phyloP scores from a whole-genome alignment of 37 sponge, comb jelly and placozoan genomes.

The Dysidea cf. avara region DNA sequence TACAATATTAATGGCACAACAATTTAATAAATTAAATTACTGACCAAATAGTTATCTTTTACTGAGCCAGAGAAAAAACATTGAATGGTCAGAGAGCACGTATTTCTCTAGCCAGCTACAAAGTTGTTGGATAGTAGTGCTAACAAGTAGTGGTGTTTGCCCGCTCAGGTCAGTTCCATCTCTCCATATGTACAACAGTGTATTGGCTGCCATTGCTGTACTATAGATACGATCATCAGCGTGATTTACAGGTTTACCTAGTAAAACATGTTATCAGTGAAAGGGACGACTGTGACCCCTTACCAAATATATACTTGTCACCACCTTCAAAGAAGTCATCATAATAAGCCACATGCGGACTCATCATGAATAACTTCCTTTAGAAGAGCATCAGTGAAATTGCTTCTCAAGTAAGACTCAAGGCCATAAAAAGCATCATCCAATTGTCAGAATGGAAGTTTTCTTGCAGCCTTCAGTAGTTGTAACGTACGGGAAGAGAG shows the following conservation, averaged over 20 bases:
- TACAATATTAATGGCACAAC: too few species aligned
- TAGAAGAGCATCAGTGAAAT: constrained; percentile 28
- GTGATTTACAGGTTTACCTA: constrained; percentile 36
- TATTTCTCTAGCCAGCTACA: constrained; percentile 34
- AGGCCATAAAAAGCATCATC: constrained; percentile 14
- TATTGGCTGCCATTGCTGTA: constrained; percentile 51
- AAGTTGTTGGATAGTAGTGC: not conserved
- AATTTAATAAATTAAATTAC: too few species aligned
- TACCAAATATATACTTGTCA: constrained; percentile 43
- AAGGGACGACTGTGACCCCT: not conserved
- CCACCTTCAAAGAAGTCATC: constrained; percentile 53
- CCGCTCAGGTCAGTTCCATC: not conserved
- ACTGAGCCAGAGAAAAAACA: constrained; percentile 61
- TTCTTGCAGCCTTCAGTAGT: constrained; percentile 22
- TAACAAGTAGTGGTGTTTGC: constrained; percentile 24
- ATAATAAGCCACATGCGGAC: constrained; percentile 19
- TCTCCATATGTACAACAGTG: constrained; percentile 44
- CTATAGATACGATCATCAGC: constrained; percentile 41
- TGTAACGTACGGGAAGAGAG: constrained; percentile 48
- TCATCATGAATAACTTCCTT: constrained; percentile 1
- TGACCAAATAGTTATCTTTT: not conserved
- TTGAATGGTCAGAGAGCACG: constrained; percentile 6
- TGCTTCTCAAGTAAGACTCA: constrained; percentile 6
- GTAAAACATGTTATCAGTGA: not conserved
- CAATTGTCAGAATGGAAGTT: too few species aligned